Conservation (phyloP, 2,888 invertebrate species). For the Mesochorus sp. region DNA sequence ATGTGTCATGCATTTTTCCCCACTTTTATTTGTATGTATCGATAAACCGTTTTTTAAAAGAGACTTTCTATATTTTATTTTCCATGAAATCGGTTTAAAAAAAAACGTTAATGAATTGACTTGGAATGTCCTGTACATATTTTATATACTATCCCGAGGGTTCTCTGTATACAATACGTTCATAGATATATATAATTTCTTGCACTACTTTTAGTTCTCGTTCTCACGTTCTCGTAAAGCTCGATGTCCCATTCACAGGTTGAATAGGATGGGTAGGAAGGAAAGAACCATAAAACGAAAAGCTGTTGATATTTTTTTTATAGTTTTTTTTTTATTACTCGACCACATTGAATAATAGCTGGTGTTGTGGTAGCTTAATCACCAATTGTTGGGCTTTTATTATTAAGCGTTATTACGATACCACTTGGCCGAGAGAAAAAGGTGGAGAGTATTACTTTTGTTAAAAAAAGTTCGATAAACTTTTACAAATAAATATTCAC, state of each 20-base stretch:
- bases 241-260: neutral
- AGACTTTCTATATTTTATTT: no score
- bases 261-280: neutral
- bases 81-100: no score
- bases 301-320: constrained; percentile 46
- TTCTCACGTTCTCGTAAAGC: constrained; percentile 35
- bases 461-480: constrained; percentile 15
- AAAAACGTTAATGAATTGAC: no score
- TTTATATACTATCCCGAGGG: no score
- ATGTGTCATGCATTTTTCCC: no score
- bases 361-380: constrained; percentile 39
- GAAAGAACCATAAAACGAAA: constrained; percentile 31
- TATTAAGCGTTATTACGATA: neutral
- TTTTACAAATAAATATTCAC: constrained; percentile 21
- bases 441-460: constrained; percentile 23
- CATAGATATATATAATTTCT: neutral
- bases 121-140: no score
- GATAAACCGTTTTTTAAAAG: no score
- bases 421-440: neutral
- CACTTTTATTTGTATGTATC: no score
- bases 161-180: no score
- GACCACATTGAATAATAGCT: constrained; percentile 20
- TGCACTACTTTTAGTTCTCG: neutral
- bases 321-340: neutral
- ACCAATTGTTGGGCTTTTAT: constrained; percentile 46